These are phyloP conservation scores for Sebastes diaconus DNA, from an alignment of 2,797 vertebrate species.

Conservation along the genomic window DNA sequence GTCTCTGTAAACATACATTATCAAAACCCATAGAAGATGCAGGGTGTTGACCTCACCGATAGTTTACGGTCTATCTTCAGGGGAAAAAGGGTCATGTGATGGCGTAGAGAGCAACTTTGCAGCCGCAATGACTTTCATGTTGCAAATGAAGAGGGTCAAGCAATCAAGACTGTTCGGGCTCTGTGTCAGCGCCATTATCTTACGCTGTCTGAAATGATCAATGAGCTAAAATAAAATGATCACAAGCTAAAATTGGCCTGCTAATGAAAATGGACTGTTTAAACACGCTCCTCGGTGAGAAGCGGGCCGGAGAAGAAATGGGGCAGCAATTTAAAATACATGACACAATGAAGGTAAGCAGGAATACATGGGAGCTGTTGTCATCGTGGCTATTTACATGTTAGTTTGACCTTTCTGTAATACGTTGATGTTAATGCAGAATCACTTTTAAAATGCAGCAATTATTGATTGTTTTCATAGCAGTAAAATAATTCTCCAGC, in stretches of 20 bases:
- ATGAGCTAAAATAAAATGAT: slow-evolving; percentile 92
- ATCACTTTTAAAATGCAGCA: not conserved
- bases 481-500: not conserved
- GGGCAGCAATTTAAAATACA: slow-evolving; percentile 62
- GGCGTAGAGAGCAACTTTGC: slow-evolving; percentile 68
- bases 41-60: slow-evolving; percentile 88
- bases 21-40: slow-evolving; percentile 98
- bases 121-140: slow-evolving; percentile 86
- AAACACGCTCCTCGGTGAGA: slow-evolving; percentile 81
- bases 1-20: slow-evolving; percentile 99
- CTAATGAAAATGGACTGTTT: slow-evolving; percentile 94
- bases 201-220: slow-evolving; percentile 91
- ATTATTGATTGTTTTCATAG: not conserved
- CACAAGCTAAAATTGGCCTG: slow-evolving; percentile 91
- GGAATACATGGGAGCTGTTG: not conserved
- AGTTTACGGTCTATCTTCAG: slow-evolving; percentile 81
- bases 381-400: slow-evolving; percentile 1
- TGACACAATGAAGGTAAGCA: slow-evolving; percentile 44
- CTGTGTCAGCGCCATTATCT: slow-evolving; percentile 89
- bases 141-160: slow-evolving; percentile 94
- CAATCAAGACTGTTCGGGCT: slow-evolving; percentile 88
- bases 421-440: not conserved
- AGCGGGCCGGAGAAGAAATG: slow-evolving; percentile 61
- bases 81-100: slow-evolving; percentile 70
- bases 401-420: not conserved